Conservation (phyloP, 2,797 vertebrate genomes). For the Pyrocephalus nanus region DNA sequence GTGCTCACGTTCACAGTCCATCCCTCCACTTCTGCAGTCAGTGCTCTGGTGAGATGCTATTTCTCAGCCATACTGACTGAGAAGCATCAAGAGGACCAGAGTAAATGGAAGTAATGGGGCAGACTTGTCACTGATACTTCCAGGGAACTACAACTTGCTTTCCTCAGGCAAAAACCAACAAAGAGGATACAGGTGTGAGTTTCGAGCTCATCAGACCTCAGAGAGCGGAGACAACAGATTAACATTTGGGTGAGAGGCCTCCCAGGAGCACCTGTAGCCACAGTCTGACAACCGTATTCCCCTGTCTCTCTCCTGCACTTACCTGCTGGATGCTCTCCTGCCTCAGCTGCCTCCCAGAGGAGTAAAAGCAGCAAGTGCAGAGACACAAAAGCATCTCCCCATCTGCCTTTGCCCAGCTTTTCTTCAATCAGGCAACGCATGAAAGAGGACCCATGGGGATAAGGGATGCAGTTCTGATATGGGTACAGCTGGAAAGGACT, state of each 20-base stretch:
- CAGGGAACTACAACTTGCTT: background rate
- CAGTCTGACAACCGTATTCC: background rate
- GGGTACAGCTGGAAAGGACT: background rate
- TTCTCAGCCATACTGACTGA: background rate
- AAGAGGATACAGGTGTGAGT: background rate
- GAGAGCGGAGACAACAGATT: background rate
- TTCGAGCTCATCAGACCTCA: background rate
- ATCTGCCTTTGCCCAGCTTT: background rate
- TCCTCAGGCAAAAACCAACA: background rate
- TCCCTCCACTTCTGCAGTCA: background rate
- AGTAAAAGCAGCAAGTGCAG: background rate
- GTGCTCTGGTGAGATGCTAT: fast-evolving
- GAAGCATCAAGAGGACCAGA: background rate
- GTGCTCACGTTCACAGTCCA: fast-evolving
- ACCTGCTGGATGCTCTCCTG: background rate
- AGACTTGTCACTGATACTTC: background rate
- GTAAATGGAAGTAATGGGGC: background rate
- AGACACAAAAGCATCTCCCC: background rate
- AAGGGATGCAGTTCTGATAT: background rate
- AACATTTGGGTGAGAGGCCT: background rate
- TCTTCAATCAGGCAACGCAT: background rate
- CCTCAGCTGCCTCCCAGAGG: background rate
- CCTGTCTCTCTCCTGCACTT: background rate
- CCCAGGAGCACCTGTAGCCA: background rate
- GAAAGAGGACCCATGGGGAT: fast-evolving